Base-by-base conservation (phyloP, 2,888 invertebrate genomes). In the Mesorhabditis sp. region DNA sequence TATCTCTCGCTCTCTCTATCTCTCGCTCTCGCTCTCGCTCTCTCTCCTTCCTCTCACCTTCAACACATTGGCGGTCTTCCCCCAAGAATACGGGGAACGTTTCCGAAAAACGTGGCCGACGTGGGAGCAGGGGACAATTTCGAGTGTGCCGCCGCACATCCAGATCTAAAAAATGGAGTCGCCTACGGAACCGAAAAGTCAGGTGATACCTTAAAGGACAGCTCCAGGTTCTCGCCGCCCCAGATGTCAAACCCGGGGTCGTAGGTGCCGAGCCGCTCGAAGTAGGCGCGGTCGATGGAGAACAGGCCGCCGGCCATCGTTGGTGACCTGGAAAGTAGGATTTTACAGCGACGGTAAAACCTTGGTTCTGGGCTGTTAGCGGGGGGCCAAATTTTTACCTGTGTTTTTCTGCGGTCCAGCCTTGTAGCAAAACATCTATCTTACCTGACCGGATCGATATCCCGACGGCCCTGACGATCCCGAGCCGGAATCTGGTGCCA, bases 171-270 rank as follows among this genome's bases (percentile, higher is more conserved):
- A 77, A 66, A 43, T 10, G 7, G 28, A 13, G 13, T 15, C 45
- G 42, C 41, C 44, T 62, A 45, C 7, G 4, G 2, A 45, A 15
- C 15, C 50, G n/a, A 13, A n/a, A n/a, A 58, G 10, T 2, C 10
- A 10, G 58, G n/a, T n/a, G 58, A 73, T 83, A 90, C 90, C 87
- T 97, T 96, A 87, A 98, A 98, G 0, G 96, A 96, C 43, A 98
- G 88, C 87, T 97, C 97, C 75, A 77, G 97, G 89, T 88, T 98
- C 97, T 88, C 98, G 95, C 64, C 96, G 74, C 98, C 98, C 98
- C 98, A 98, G 83, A 98, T 98, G 87, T 99, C 98, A 87, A 98
- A 98, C 13, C 96, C 98, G 67, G 94, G 93, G 88, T 98, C 98
- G 87, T 99, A 98, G 45, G 95, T 94, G 69, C 98, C 98, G 58